Percentiles rank a stretch among this genome's conserved stretches.
Evolutionary conservation across 2,113 vertebrate species (phyloP).

Genomic region (Ia io): DNA sequence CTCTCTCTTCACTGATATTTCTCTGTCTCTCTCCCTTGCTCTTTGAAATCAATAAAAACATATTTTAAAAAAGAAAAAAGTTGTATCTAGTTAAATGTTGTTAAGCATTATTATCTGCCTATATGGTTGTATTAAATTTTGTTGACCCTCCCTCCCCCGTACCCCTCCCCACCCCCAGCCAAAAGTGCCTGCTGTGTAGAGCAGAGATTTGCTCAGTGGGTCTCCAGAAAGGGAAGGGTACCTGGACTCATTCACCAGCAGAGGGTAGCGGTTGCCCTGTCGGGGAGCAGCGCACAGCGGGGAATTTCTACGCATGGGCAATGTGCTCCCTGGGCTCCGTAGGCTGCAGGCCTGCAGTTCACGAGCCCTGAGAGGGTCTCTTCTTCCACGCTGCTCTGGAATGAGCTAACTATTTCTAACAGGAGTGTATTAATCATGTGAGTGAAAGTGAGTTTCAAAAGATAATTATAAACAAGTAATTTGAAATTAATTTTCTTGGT

Average conservation of each 20-base stretch:
- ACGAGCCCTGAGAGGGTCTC: background rate
- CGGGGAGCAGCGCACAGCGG: background rate
- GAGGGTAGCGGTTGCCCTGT: constrained; percentile 29
- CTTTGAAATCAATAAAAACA: too few species aligned
- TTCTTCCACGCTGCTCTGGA: background rate
- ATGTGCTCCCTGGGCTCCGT: background rate
- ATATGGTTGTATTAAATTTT: constrained; percentile 73
- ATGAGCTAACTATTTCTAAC: constrained; percentile 35
- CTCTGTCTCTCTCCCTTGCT: too few species aligned
- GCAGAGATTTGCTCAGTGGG: constrained; percentile 48
- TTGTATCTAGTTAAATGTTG: constrained; percentile 82
- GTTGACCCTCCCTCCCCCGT: background rate
- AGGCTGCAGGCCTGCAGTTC: background rate
- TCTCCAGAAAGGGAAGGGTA: constrained; percentile 37
- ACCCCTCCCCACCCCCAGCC: fast-evolving
- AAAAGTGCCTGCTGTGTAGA: background rate
- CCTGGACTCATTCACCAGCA: constrained; percentile 11
- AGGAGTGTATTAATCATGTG: background rate
- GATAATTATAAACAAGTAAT: constrained; percentile 34
- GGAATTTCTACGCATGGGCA: background rate
- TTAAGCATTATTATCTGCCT: constrained; percentile 76
- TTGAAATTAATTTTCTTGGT: constrained; percentile 42
- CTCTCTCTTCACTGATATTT: too few species aligned
- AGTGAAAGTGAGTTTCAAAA: constrained; percentile 47
- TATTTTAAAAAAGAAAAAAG: constrained; percentile 53